A percentile compares a stretch with the other conserved stretches of the same genome.
phyloP scores from a whole-genome alignment of 2,113 vertebrate species.

The Phoxinus phoxinus region DNA sequence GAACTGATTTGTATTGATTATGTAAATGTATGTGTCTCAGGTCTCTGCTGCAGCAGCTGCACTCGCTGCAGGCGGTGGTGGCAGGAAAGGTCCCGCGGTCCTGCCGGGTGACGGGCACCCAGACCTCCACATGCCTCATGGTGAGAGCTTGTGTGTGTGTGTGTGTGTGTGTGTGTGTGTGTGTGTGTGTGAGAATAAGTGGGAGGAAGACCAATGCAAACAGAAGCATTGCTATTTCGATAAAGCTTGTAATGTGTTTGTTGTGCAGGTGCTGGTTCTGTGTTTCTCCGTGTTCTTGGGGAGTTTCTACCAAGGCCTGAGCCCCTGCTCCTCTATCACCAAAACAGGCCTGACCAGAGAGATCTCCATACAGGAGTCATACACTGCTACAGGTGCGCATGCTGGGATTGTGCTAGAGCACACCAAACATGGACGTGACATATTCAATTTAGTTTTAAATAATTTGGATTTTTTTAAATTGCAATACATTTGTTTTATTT shows the following conservation, averaged over 20 bases:
- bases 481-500: too few species aligned
- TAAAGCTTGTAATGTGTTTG: neutral
- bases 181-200: slow-evolving; percentile 8
- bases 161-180: neutral
- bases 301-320: slow-evolving; percentile 87
- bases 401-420: too few species aligned
- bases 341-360: slow-evolving; percentile 83
- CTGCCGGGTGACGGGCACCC: slow-evolving; percentile 89
- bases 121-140: slow-evolving; percentile 97
- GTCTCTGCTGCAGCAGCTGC: slow-evolving; percentile 94
- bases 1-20: neutral
- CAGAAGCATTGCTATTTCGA: neutral
- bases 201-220: neutral
- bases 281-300: slow-evolving; percentile 93
- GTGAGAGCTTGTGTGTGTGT: slow-evolving; percentile 70
- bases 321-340: slow-evolving; percentile 82
- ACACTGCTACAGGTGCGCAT: slow-evolving; percentile 83
- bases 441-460: too few species aligned
- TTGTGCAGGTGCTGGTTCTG: slow-evolving; percentile 86
- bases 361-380: slow-evolving; percentile 82
- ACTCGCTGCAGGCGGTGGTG: slow-evolving; percentile 91
- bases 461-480: too few species aligned
- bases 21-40: slow-evolving; percentile 68
- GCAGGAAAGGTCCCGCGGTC: slow-evolving; percentile 91
- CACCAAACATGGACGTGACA: too few species aligned